Base-by-base conservation (phyloP, 2,113 vertebrate species). In the Abramis brama region DNA sequence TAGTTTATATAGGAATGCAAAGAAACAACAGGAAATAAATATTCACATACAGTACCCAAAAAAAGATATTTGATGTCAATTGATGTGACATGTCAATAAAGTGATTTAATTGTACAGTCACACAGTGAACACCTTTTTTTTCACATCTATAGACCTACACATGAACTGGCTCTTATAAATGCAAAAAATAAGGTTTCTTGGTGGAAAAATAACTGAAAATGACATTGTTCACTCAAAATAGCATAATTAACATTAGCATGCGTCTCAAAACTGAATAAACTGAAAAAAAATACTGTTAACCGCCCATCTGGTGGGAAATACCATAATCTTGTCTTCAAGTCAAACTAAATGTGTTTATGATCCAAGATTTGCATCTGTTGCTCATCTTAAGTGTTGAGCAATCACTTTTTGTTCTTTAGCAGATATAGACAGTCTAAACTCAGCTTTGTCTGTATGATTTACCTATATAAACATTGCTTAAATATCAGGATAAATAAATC, bases 321-420 rank as follows among this genome's bases (percentile, higher is more conserved):
- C 21, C 62, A 83, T 25, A 2, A 17, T 79, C 39, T 62, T 78
- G 19, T 77, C 25, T 79, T 77, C 10, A 59, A 47, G 4, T 68
- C 43, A 64, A 36, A 52, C 45, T 75, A 66, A 87, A 77, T 50
- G 39, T 27, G 19, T 57, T 43, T 43, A 6, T 13, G 7, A 19
- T 82, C 59, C 71, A 80, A 36, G 43, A 60, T 62, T 71, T 82
- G 78, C 64, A 45, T 64, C 43, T 73, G 77, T 73, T 79, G 23
- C 21, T 25, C 39, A 80, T 57, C 25, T 45, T 55, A 36, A 60
- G 19, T 84, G 21, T 23, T 84, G 15, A 75, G 33, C 9, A 84
- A 76, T 75, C 9, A 21, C 19, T 19, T 39, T 36, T 10, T 60
- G 77, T 12, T 21, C n/a, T 62, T 64, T 45, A 7, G 15, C 39